Evolutionary conservation across 2,888 invertebrate genomes (phyloP).

Genomic region (Drosophila planitibia): DNA sequence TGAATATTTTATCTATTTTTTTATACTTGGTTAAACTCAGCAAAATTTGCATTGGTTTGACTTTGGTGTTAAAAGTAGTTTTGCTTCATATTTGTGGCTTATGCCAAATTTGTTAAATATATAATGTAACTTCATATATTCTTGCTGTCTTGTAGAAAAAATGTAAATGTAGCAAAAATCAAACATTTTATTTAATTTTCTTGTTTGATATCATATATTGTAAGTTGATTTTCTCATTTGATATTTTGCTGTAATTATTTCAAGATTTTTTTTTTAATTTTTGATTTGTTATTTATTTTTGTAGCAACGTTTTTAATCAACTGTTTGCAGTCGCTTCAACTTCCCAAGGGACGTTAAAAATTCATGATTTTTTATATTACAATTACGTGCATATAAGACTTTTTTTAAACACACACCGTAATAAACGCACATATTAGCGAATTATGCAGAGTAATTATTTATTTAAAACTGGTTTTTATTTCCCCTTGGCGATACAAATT

Average conservation of each 20-base stretch:
- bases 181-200: slow-evolving; percentile 23
- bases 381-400: slow-evolving; percentile 18
- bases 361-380: slow-evolving; percentile 21
- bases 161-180: slow-evolving; percentile 3
- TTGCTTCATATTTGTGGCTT: slow-evolving; percentile 5
- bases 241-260: slow-evolving; percentile 21
- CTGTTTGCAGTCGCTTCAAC: background rate
- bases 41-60: slow-evolving; percentile 17
- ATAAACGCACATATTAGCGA: slow-evolving; percentile 15
- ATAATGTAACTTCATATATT: slow-evolving; percentile 27
- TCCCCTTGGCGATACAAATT: slow-evolving; percentile 22
- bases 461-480: slow-evolving; percentile 7
- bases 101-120: slow-evolving; percentile 34
- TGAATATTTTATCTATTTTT: slow-evolving; percentile 4
- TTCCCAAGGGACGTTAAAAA: slow-evolving; percentile 32
- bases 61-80: slow-evolving; percentile 9
- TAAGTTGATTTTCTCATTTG: slow-evolving; percentile 1
- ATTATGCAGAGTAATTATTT: background rate
- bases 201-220: slow-evolving; percentile 6
- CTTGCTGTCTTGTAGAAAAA: slow-evolving; percentile 16
- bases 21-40: slow-evolving; percentile 20
- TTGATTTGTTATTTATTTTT: slow-evolving; percentile 4
- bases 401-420: slow-evolving; percentile 29
- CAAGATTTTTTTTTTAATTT: slow-evolving; percentile 16
- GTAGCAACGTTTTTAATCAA: slow-evolving; percentile 28